These are phyloP conservation scores for Centropristis striata DNA, from an alignment of 2,113 vertebrate genomes.

Conservation along the genomic window DNA sequence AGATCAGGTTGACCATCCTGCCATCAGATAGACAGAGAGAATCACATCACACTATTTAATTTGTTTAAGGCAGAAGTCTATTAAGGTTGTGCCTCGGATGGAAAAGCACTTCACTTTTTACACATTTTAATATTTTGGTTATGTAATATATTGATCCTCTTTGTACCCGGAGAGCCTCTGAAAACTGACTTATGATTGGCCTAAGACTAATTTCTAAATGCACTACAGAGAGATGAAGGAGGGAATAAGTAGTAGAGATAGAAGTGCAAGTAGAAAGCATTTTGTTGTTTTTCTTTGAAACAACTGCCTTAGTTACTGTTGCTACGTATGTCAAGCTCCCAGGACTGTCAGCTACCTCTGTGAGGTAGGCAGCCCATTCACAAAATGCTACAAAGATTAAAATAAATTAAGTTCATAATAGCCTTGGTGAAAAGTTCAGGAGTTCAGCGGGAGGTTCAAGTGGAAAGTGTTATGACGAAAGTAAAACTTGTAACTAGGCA, in stretches of 20 bases:
- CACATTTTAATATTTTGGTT: neutral
- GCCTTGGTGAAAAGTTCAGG: too few species aligned
- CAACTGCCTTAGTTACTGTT: too few species aligned
- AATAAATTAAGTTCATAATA: too few species aligned
- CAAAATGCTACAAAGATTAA: too few species aligned
- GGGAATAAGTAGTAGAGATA: neutral
- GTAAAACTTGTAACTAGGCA: too few species aligned
- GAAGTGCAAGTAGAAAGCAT: neutral
- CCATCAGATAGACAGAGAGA: neutral
- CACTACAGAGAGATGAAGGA: neutral
- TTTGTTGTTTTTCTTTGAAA: neutral
- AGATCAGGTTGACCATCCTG: conserved; percentile 96
- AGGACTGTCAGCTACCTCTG: too few species aligned
- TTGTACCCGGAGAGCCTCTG: neutral
- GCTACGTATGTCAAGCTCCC: too few species aligned
- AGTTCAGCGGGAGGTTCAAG: too few species aligned
- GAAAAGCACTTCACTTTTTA: neutral
- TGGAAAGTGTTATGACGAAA: too few species aligned
- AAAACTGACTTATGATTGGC: neutral
- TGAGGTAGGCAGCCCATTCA: too few species aligned
- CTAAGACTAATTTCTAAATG: neutral
- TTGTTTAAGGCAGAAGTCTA: neutral
- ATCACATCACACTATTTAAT: neutral
- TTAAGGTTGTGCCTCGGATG: neutral
- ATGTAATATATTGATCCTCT: neutral